Conservation (phyloP, 2,113 vertebrate species). For the Aythya baeri region DNA sequence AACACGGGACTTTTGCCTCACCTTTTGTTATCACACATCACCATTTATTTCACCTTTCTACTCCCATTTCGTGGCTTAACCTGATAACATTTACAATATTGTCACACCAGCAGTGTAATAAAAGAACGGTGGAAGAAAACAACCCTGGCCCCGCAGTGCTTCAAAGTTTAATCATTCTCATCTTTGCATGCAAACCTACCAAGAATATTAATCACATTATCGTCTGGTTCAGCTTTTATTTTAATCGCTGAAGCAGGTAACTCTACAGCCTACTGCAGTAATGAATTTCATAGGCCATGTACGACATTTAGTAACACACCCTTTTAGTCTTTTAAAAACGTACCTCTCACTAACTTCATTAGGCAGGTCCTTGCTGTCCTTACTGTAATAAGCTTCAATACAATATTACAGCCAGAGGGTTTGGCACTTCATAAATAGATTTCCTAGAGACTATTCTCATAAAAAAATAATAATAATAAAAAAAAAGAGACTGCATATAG, state of each 20-base stretch:
- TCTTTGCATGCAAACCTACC: background rate
- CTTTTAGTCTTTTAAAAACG: background rate
- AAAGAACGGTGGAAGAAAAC: background rate
- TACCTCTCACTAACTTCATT: background rate
- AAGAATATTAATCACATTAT: background rate
- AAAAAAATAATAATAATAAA: background rate
- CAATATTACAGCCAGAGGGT: background rate
- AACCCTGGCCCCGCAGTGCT: background rate
- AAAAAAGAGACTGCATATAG: background rate
- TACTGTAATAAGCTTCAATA: background rate
- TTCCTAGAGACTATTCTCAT: background rate
- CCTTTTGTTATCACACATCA: background rate
- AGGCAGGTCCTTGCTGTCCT: background rate
- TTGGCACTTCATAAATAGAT: background rate
- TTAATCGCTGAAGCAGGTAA: background rate
- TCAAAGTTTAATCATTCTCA: background rate
- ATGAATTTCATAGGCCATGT: background rate
- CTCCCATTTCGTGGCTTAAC: background rate
- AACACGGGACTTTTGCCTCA: background rate
- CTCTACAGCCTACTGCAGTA: background rate
- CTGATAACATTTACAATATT: background rate
- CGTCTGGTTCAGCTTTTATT: background rate
- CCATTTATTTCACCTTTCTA: rapidly evolving
- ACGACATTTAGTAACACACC: background rate
- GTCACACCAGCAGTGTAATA: background rate